Evolutionary conservation across 2,888 invertebrate species (phyloP), one percentile per base, ranked within the genome.

Genomic region (Erebia palarica): DNA sequence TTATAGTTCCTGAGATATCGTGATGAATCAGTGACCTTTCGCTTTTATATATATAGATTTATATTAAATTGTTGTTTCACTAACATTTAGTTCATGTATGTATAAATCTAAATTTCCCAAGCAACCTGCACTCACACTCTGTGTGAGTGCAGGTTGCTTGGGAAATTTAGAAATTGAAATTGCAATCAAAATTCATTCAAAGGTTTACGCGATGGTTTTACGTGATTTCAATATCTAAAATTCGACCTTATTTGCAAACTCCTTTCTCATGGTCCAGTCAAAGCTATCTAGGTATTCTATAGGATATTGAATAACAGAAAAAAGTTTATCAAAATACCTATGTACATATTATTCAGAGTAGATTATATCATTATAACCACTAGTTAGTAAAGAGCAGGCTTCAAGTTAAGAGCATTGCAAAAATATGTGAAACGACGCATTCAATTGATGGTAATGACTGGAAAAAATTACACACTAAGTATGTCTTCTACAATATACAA

Each of bases 401-500:
- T 51, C n/a, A 51, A n/a, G 13, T 51, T 51, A n/a, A 51, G 11
- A 44, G 9, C 44, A 44, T 44, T 44, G 44, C 44, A 44, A 44
- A 1, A 44, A 44, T 44, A 11, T 44, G 11, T 44, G 44, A 11
- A 44, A 2, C 11, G 44, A 44, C 11, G 44, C 47, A 63, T 63
- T 64, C 49, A 1, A 51, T 51, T 51, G 21, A 64, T 27, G 49
- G 27, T 49, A 64, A 64, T 64, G 18, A 49, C 49, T 51, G 14
- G 21, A 2, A 49, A 11, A 18, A 9, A 49, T 27, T 49, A 64
- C 49, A 11, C 61, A n/a, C 21, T 61, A 5, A 21, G n/a, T 10
- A 13, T 47, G n/a, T 10, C 49, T n/a, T 14, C 61, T 64, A 14
- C 14, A 51, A 36, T 65, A 65, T 65, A 61, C 61, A 44, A 57